Base-by-base conservation (phyloP, 37 sponge, comb jelly and placozoan genomes). In the Haliclona indistincta region DNA sequence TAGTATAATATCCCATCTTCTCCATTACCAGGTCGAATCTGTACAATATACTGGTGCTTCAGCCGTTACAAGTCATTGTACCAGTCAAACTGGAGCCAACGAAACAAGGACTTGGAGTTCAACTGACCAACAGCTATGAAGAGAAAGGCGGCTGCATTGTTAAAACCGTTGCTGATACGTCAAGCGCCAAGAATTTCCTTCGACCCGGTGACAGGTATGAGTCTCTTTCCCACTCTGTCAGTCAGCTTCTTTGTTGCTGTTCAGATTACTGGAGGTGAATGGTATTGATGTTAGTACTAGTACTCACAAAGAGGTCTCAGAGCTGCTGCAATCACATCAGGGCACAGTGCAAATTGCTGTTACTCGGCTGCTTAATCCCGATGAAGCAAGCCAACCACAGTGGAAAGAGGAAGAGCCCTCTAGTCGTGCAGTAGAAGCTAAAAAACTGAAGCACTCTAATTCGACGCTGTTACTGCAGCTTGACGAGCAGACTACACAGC, bases 231-330 rank as follows among this genome's bases (percentile, higher is more conserved):
- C n/a, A n/a, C n/a, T n/a, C n/a, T n/a, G n/a, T n/a, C n/a, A n/a
- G 56, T n/a, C 2, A 56, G 34, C 34, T 37, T 41, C 22, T 5
- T 52, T 60, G 33, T 39, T 1, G 3, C 23, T 25, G 19, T 67
- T 22, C 55, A 84, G 84, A 62, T 26, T 84, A 0, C 51, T 84
- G 38, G 84, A 84, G 32, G 47, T 84, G 28, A 76, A 76, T 62
- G 77, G 65, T 1, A 20, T 15, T 33, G 55, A 70, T 70, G 77
- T 84, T 39, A 51, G 64, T 19, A 47, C 47, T 54, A 68, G 60
- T 22, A 62, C 68, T n/a, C 68, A 37, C 30, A 64, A 45, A 33
- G 77, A 84, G 54, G 34, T 70, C 4, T 36, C n/a, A 0, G 23
- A 42, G 0, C 63, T 76, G 2, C 77, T 84, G 26, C 69, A 71